Evolutionary conservation across 1,140 invertebrate species (phyloP).

Genomic region (Reticulitermes speratus): DNA sequence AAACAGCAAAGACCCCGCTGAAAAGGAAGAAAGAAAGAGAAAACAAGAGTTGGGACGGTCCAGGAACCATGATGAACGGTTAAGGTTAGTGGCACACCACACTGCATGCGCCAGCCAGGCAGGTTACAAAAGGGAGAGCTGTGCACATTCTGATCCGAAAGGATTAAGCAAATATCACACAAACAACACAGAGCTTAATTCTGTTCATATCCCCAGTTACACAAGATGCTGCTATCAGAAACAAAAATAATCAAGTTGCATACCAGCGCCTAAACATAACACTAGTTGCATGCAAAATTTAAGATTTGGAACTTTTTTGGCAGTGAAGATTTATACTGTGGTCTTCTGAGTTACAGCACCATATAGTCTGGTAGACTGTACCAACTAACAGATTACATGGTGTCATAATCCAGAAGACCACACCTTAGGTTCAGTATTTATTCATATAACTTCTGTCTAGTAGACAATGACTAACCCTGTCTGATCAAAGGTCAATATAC

Average conservation of each 20-base stretch:
- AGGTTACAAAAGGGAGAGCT: not conserved
- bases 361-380: too few species aligned
- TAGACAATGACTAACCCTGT: too few species aligned
- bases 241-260: not conserved
- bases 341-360: too few species aligned
- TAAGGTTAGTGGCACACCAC: conserved; percentile 51
- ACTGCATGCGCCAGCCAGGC: conserved; percentile 23
- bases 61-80: conserved; percentile 45
- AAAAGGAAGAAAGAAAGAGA: conserved; percentile 56
- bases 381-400: too few species aligned
- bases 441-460: too few species aligned
- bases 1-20: conserved; percentile 83
- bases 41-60: conserved; percentile 51
- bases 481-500: too few species aligned
- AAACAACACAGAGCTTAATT: not conserved
- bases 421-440: too few species aligned
- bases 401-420: too few species aligned
- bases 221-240: too few species aligned
- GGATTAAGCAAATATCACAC: not conserved
- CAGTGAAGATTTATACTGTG: too few species aligned
- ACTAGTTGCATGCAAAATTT: not conserved
- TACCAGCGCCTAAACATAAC: not conserved
- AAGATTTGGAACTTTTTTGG: too few species aligned
- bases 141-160: not conserved
- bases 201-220: not conserved